phyloP scores from a whole-genome alignment of 1,140 invertebrate genomes.

The Drosophila sucinea region DNA sequence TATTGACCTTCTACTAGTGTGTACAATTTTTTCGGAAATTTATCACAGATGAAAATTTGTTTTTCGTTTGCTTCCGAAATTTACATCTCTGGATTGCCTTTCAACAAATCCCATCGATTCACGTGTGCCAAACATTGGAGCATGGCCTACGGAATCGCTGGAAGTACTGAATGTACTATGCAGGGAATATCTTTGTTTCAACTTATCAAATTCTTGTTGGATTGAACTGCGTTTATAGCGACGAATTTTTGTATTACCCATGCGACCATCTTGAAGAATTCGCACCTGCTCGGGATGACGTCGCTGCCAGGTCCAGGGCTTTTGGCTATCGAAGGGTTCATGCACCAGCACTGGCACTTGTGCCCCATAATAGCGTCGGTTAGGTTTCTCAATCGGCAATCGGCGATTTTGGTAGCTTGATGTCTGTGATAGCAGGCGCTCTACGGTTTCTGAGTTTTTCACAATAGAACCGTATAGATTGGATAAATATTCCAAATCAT shows the following conservation, averaged over 20 bases:
- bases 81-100: too few species aligned
- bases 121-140: neutral
- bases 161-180: neutral
- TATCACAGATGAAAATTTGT: neutral
- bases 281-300: slow-evolving; percentile 26
- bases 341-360: slow-evolving; percentile 25
- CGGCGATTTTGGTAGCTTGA: neutral
- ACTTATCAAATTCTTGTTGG: neutral
- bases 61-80: neutral
- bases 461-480: neutral
- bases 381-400: neutral
- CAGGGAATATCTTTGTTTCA: neutral
- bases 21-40: neutral
- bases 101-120: neutral
- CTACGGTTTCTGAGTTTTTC: neutral
- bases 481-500: neutral
- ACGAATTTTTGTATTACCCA: neutral
- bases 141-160: neutral
- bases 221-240: slow-evolving; percentile 11
- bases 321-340: slow-evolving; percentile 21
- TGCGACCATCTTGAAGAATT: neutral
- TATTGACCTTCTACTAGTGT: neutral
- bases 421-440: neutral
- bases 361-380: slow-evolving; percentile 9
- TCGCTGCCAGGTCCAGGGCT: slow-evolving; percentile 28